Evolutionary conservation across 2,113 vertebrate species (phyloP).

Genomic region (Haemorhous mexicanus): DNA sequence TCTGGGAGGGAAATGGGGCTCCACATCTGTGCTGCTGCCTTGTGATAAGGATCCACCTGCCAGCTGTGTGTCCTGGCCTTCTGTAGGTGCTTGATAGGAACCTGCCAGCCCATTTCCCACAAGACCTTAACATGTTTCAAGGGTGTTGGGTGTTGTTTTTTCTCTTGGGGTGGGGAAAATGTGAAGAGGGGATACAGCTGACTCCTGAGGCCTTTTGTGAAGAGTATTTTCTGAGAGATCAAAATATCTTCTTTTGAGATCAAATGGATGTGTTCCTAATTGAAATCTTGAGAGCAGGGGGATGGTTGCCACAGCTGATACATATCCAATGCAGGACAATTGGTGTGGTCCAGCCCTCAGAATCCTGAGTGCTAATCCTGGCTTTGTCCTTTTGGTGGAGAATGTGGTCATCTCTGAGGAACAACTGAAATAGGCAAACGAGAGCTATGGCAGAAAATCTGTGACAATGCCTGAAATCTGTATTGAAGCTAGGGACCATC

Average conservation of each 20-base stretch:
- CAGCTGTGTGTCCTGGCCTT: not conserved
- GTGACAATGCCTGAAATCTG: not conserved
- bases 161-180: not conserved
- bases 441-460: not conserved
- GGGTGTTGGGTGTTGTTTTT: not conserved
- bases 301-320: not conserved
- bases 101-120: not conserved
- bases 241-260: not conserved
- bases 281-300: not conserved
- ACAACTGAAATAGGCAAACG: not conserved
- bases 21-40: not conserved
- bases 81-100: conserved; percentile 25
- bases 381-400: not conserved
- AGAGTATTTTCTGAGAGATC: not conserved
- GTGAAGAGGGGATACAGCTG: not conserved
- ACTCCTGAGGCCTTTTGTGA: not conserved
- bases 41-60: not conserved
- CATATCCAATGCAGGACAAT: not conserved
- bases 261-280: not conserved
- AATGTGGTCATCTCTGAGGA: not conserved
- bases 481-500: not conserved
- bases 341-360: not conserved
- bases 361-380: not conserved
- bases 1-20: not conserved
- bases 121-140: not conserved